Conservation (phyloP, 2,888 invertebrate genomes). For the Taenaris catops region DNA sequence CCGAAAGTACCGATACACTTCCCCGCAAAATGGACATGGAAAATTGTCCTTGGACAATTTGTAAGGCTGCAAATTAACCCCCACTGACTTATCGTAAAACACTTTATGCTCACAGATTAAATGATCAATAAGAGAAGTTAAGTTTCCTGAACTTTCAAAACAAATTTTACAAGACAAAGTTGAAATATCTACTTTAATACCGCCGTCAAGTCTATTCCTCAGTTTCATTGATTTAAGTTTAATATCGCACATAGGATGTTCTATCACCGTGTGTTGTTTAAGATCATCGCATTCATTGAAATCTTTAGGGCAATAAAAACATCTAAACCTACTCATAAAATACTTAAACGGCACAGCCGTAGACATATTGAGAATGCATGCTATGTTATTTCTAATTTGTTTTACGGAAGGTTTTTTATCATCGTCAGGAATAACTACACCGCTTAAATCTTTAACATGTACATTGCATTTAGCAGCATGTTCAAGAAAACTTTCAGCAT, state of each 20-base stretch:
- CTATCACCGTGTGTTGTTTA: slow-evolving; percentile 44
- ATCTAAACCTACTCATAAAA: slow-evolving; percentile 52
- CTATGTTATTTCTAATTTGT: slow-evolving; percentile 44
- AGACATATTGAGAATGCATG: slow-evolving; percentile 53
- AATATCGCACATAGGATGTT: slow-evolving; percentile 53
- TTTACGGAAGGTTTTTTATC: slow-evolving; percentile 38
- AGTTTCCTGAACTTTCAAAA: slow-evolving; percentile 33
- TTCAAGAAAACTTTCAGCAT: slow-evolving; percentile 27
- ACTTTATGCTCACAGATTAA: slow-evolving; percentile 40
- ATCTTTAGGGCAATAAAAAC: slow-evolving; percentile 61
- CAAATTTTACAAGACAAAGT: slow-evolving; percentile 49
- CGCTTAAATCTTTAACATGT: slow-evolving; percentile 6
- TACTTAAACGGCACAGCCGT: slow-evolving; percentile 60
- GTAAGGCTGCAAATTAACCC: slow-evolving; percentile 40
- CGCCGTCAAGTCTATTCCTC: slow-evolving; percentile 46
- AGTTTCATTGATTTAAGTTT: slow-evolving; percentile 48
- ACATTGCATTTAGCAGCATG: slow-evolving; percentile 18
- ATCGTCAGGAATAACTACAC: slow-evolving; percentile 27
- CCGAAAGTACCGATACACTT: slow-evolving; percentile 45
- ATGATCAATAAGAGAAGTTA: slow-evolving; percentile 41
- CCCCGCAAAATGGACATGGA: slow-evolving; percentile 46
- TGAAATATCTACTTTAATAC: slow-evolving; percentile 55
- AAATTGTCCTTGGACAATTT: slow-evolving; percentile 48
- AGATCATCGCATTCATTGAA: slow-evolving; percentile 49
- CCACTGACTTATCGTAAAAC: slow-evolving; percentile 37